Evolutionary conservation across 2,113 vertebrate genomes (phyloP).

Genomic region (Cairina moschata): DNA sequence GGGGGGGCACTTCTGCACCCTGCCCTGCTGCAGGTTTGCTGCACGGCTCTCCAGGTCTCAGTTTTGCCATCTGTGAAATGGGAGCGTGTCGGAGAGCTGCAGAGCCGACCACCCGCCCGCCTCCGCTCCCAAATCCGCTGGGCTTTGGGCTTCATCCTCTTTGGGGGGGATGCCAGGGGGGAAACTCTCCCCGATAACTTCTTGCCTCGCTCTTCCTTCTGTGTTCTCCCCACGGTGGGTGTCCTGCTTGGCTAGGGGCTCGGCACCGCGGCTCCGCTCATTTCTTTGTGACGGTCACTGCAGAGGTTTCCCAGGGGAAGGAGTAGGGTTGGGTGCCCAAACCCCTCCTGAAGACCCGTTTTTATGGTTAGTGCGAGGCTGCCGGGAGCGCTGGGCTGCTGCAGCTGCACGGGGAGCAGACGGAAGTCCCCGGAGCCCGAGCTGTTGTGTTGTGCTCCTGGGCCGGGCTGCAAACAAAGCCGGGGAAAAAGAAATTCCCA

Average conservation of each 20-base stretch:
- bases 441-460: neutral
- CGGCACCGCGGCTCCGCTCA: neutral
- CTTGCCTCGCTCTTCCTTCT: neutral
- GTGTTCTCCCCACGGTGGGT: neutral
- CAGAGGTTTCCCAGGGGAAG: neutral
- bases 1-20: neutral
- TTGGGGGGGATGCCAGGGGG: neutral
- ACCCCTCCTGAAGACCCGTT: neutral
- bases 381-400: neutral
- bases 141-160: neutral
- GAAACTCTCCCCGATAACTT: neutral
- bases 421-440: accelerated
- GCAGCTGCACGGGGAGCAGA: neutral
- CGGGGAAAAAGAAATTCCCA: neutral
- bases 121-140: accelerated
- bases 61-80: neutral
- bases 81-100: accelerated
- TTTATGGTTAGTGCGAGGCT: accelerated
- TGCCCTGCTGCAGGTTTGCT: neutral
- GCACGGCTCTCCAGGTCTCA: neutral
- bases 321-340: accelerated
- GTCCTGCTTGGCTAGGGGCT: neutral
- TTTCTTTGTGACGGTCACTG: neutral
- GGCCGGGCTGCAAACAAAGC: neutral
- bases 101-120: accelerated